A percentile compares a stretch with the other conserved stretches of the same genome.
Evolutionary conservation across 1,140 invertebrate species (phyloP).

Genomic region (Mizuhopecten yessoensis): DNA sequence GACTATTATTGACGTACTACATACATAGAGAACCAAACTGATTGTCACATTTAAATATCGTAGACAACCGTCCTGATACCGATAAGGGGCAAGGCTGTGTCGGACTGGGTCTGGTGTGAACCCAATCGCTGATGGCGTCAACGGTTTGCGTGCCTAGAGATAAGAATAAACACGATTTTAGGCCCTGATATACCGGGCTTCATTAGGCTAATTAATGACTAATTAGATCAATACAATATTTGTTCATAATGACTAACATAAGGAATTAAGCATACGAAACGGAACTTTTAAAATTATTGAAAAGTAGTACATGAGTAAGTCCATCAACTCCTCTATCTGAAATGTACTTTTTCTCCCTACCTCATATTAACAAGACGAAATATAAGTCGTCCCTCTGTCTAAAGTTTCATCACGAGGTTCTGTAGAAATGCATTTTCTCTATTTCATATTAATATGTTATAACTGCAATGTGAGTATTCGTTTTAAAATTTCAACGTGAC

Average conservation of each 20-base stretch:
- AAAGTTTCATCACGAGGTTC: no score
- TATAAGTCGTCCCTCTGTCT: no score
- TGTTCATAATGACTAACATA: not conserved
- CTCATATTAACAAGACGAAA: no score
- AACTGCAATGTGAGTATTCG: no score
- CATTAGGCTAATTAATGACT: slow-evolving; percentile 26
- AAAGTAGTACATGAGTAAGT: no score
- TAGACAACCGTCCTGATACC: not conserved
- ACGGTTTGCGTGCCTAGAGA: not conserved
- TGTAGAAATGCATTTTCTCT: no score
- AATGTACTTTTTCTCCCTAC: no score
- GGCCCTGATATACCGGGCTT: not conserved
- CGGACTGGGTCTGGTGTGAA: not conserved
- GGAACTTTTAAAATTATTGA: no score
- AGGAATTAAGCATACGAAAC: no score
- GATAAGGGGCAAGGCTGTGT: not conserved
- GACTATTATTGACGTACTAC: not conserved
- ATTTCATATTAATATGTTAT: no score
- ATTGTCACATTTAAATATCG: not conserved
- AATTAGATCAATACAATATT: not conserved
- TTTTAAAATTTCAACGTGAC: no score
- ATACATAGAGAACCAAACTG: not conserved
- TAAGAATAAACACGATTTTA: not conserved
- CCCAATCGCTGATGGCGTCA: not conserved
- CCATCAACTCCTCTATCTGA: no score